Conservation (phyloP, 2,888 invertebrate species). For the Alcis repandata region DNA sequence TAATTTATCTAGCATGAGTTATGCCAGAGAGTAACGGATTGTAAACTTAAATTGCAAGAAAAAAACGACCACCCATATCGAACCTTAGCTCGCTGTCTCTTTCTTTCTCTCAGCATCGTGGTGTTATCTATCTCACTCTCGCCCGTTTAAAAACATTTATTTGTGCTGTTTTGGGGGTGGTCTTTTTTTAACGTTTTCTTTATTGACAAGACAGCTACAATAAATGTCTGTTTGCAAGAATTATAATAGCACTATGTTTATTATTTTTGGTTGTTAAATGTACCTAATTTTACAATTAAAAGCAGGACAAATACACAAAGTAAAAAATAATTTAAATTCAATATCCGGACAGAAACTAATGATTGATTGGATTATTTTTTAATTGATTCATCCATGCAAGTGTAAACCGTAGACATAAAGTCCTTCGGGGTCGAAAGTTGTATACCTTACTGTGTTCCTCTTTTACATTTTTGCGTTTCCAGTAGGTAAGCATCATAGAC, state of each 20-base stretch:
- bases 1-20: too few relatives aligned
- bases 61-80: constrained; percentile 82
- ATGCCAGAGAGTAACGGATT: constrained; percentile 46
- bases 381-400: too few relatives aligned
- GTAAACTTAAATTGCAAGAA: constrained; percentile 73
- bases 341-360: too few relatives aligned
- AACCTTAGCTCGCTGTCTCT: constrained; percentile 55
- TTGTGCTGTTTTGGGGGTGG: constrained; percentile 80
- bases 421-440: too few relatives aligned
- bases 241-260: neutral
- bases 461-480: too few relatives aligned
- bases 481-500: too few relatives aligned
- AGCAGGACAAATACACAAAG: too few relatives aligned
- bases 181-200: constrained; percentile 59
- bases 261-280: neutral
- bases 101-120: constrained; percentile 45
- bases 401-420: too few relatives aligned
- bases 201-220: constrained; percentile 7
- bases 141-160: constrained; percentile 66
- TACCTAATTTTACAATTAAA: too few relatives aligned
- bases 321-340: too few relatives aligned
- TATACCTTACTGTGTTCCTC: too few relatives aligned
- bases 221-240: neutral
- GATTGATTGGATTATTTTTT: too few relatives aligned
- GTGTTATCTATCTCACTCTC: constrained; percentile 50